Percentiles rank a stretch among this genome's conserved stretches.
These are phyloP conservation scores for Tetrax tetrax DNA, from an alignment of 2,113 vertebrate species.

Conservation along the genomic window DNA sequence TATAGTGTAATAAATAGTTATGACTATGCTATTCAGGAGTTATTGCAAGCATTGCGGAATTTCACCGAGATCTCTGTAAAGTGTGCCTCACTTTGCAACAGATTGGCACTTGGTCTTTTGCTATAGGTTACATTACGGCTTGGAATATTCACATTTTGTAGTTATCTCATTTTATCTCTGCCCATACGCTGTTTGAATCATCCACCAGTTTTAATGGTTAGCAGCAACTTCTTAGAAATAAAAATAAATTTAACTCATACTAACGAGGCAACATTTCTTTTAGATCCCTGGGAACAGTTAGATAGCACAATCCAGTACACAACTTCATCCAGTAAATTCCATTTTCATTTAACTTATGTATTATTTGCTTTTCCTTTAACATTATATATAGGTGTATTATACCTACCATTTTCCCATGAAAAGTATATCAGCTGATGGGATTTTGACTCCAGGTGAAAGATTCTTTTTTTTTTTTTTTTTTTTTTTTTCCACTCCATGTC, in stretches of 20 bases:
- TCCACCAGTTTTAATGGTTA: background rate
- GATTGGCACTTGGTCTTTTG: background rate
- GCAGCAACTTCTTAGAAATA: background rate
- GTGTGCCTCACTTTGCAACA: background rate
- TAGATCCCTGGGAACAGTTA: background rate
- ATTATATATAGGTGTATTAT: background rate
- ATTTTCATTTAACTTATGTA: background rate
- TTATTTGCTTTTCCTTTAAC: background rate
- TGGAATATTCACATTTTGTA: background rate
- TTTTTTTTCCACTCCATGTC: background rate
- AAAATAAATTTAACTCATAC: background rate
- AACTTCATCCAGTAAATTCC: background rate
- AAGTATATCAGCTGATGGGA: background rate
- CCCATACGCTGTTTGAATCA: background rate
- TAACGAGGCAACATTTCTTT: background rate
- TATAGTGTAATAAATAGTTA: background rate
- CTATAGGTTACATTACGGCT: background rate
- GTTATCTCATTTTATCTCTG: background rate
- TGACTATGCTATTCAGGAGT: background rate
- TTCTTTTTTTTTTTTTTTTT: background rate
- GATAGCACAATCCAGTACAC: background rate
- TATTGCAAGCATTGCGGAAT: background rate
- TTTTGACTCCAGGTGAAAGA: background rate
- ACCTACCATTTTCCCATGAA: background rate
- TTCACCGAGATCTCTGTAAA: background rate